phyloP scores from a whole-genome alignment of 2,797 vertebrate species.

The Siniperca scherzeri region DNA sequence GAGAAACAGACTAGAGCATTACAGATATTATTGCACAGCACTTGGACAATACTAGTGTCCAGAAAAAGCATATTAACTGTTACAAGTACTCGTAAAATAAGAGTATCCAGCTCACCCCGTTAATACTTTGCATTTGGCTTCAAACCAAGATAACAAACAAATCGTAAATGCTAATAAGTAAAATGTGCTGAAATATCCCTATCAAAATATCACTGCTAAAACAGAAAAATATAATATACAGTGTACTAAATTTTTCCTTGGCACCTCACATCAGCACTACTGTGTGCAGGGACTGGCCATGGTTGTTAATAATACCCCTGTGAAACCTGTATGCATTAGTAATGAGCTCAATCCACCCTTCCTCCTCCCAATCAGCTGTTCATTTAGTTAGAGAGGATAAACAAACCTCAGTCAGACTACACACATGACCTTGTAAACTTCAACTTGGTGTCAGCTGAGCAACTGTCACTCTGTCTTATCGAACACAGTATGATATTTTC shows the following conservation, averaged over 20 bases:
- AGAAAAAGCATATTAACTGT: conserved; percentile 34
- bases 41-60: conserved; percentile 14
- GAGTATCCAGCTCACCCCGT: conserved; percentile 3
- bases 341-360: conserved; percentile 42
- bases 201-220: conserved; percentile 34
- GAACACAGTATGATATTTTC: conserved; percentile 31
- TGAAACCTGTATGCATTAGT: conserved; percentile 66
- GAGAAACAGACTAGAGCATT: background rate
- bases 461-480: conserved; percentile 33
- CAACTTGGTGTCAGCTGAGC: conserved; percentile 26
- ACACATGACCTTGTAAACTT: conserved; percentile 56
- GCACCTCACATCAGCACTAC: conserved; percentile 24
- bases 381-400: conserved; percentile 55
- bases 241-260: conserved; percentile 15
- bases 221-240: conserved; percentile 15
- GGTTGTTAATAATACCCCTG: conserved; percentile 46
- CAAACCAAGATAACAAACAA: conserved; percentile 30
- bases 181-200: conserved; percentile 32
- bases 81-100: conserved; percentile 27
- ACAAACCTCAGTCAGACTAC: conserved; percentile 51
- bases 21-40: conserved; percentile 4
- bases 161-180: conserved; percentile 10
- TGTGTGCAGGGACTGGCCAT: conserved; percentile 27
- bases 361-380: conserved; percentile 47
- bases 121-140: conserved; percentile 25